These are phyloP conservation scores for Chroicocephalus ridibundus DNA, from an alignment of 2,113 vertebrate genomes.

Conservation along the genomic window DNA sequence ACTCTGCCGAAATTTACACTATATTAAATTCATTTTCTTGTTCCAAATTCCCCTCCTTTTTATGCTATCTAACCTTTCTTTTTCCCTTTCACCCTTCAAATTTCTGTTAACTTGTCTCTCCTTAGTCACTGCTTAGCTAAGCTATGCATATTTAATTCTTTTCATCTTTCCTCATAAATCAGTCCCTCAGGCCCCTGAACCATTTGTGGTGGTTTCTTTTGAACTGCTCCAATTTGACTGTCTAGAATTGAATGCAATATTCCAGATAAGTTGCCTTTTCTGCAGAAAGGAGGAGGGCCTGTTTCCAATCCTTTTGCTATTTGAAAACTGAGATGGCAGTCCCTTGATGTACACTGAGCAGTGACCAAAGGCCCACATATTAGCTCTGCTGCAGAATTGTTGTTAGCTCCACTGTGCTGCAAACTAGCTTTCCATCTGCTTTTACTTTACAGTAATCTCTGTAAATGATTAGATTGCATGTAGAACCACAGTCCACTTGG, in stretches of 20 bases:
- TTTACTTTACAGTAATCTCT: slow-evolving; percentile 35
- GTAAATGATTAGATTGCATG: neutral
- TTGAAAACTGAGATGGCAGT: slow-evolving; percentile 6
- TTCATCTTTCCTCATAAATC: slow-evolving; percentile 57
- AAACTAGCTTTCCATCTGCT: slow-evolving; percentile 43
- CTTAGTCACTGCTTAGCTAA: slow-evolving; percentile 43
- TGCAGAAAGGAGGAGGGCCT: neutral
- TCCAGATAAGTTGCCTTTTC: slow-evolving; percentile 9
- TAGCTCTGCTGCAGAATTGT: neutral
- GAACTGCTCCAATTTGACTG: slow-evolving; percentile 22
- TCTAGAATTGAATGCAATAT: neutral
- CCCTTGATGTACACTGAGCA: neutral
- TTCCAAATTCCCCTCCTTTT: neutral
- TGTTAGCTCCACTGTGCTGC: neutral
- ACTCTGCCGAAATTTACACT: neutral
- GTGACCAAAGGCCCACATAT: neutral
- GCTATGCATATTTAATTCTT: slow-evolving; percentile 51
- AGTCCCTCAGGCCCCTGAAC: slow-evolving; percentile 22
- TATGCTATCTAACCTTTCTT: neutral
- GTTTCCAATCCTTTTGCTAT: neutral
- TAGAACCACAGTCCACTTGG: slow-evolving; percentile 16
- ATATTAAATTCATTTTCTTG: neutral
- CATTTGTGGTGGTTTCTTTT: slow-evolving; percentile 43
- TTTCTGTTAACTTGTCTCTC: slow-evolving; percentile 15
- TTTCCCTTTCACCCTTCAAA: neutral